A percentile compares a stretch with the other conserved stretches of the same genome.
phyloP scores from a whole-genome alignment of 2,797 vertebrate species.

The Leptodactylus fallax region DNA sequence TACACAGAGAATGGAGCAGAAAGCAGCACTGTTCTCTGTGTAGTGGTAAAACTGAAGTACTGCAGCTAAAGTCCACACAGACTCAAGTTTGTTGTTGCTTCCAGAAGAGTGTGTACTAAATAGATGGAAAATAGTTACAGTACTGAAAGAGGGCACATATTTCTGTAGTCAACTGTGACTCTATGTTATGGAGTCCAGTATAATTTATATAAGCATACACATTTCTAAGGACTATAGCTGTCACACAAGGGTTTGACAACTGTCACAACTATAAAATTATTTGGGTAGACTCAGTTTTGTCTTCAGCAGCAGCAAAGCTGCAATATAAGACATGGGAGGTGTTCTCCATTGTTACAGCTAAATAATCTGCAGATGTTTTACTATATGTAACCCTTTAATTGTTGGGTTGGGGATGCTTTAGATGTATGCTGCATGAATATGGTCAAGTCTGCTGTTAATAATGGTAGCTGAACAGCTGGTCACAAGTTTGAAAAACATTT shows the following conservation, averaged over 20 bases:
- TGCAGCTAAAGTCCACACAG: no score
- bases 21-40: no score
- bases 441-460: conserved; percentile 29
- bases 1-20: no score
- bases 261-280: no score
- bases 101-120: no score
- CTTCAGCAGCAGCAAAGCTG: not conserved
- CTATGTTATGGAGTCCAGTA: no score
- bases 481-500: conserved; percentile 46
- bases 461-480: conserved; percentile 42
- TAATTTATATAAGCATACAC: not conserved
- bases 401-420: not conserved
- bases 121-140: no score
- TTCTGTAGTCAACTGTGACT: no score
- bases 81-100: no score
- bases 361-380: not conserved
- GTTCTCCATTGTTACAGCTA: not conserved
- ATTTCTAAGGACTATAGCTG: not conserved
- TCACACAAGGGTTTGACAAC: not conserved
- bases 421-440: not conserved
- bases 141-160: no score
- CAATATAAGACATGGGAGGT: not conserved
- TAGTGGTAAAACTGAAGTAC: no score
- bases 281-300: no score
- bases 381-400: not conserved